A percentile compares a stretch with the other conserved stretches of the same genome.
These are phyloP conservation scores for Pammene fasciana DNA, from an alignment of 2,888 invertebrate species.

Conservation along the genomic window DNA sequence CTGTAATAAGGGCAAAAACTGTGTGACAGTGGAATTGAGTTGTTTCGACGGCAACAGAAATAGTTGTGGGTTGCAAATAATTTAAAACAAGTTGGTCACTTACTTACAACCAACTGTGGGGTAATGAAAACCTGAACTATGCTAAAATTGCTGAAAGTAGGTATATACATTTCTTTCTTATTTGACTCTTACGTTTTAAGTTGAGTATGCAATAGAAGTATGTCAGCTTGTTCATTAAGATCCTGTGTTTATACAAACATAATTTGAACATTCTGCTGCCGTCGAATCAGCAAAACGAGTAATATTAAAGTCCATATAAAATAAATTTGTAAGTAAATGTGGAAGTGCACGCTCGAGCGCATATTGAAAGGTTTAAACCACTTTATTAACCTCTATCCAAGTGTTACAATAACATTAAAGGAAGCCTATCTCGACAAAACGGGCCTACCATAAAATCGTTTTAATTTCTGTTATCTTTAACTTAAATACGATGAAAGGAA, in stretches of 20 bases:
- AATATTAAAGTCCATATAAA: neutral
- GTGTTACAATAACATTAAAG: neutral
- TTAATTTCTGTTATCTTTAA: too few species aligned
- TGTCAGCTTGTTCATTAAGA: neutral
- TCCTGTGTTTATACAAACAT: neutral
- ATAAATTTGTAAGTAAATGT: neutral
- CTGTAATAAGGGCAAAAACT: constrained; percentile 22
- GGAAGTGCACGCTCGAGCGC: neutral
- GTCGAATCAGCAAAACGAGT: neutral
- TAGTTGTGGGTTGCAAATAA: too few species aligned
- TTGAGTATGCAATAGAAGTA: too few species aligned
- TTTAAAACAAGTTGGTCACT: too few species aligned
- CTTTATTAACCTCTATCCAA: neutral
- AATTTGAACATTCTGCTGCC: constrained; percentile 3
- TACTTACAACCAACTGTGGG: too few species aligned
- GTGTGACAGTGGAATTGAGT: constrained; percentile 23
- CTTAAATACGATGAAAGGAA: too few species aligned
- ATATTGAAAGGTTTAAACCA: neutral
- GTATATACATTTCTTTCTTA: too few species aligned
- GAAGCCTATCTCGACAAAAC: too few species aligned
- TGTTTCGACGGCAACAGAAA: constrained; percentile 11
- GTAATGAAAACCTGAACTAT: too few species aligned
- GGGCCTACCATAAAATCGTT: too few species aligned
- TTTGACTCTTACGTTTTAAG: too few species aligned
- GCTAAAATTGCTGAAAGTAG: too few species aligned